Base-by-base conservation (phyloP, 2,797 vertebrate genomes). In the Margarornis squamiger region DNA sequence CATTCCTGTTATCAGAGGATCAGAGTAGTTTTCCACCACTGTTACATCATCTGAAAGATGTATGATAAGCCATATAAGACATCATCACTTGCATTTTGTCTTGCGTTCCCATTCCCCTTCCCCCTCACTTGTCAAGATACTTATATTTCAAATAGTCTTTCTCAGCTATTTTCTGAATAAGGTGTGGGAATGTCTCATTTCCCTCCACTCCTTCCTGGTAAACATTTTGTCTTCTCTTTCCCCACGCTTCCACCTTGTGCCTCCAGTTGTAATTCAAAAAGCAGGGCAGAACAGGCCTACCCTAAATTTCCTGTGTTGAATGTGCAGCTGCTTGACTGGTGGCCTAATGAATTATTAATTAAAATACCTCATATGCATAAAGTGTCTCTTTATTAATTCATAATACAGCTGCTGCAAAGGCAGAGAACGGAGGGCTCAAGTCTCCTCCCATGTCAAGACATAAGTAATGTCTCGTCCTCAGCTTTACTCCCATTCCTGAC, bases 361-460 rank as follows among this genome's bases (percentile, higher is more conserved):
- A 41, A 76, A 93, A 63, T 26, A 76, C 29, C 45, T 93, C 54
- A 83, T 91, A 66, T 97, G 93, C 94, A 96, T 97, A 92, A n/a
- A 76, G 32, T 91, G 54, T 93, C 80, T 95, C 72, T 94, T 98
- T 97, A 97, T 97, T 98, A 98, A 98, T 98, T 98, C 95, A 98
- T 97, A 94, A 97, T 90, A 87, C 97, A 97, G 94, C 95, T 97
- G 97, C 86, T 95, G 87, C 14, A 91, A 95, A 96, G 72, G 70
- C 88, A 93, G 63, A 74, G 78, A 91, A 63, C 92, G 75, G 82
- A 88, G 48, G 70, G 23, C 46, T 90, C 71, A 17, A 17, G 24
- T 89, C 95, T 94, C 84, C 95, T 96, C 85, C 93, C 84, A 68
- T 0, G 0, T 45, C 73, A 92, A 92, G 45, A 52, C 18, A 68